Base-by-base conservation (phyloP, 2,113 vertebrate species). In the Embiotoca jacksoni region DNA sequence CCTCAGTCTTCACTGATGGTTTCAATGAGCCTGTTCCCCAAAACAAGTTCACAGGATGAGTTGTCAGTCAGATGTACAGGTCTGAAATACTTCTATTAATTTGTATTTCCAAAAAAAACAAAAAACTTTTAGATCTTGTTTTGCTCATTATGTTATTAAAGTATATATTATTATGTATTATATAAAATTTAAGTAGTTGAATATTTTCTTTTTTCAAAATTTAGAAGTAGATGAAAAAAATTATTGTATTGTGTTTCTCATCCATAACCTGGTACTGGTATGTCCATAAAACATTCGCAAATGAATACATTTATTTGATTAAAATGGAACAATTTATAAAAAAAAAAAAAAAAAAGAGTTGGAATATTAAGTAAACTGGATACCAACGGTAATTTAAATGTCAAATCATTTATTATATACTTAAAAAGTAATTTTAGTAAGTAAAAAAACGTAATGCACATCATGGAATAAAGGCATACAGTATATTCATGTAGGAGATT, bases 1-100 rank as follows among this genome's bases (percentile, higher is more conserved):
- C 97, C 90, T 99, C 98, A 65, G 96, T 96, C 94, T 96, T 99
- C 66, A 95, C 95, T 39, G 95, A 89, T 13, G 96, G 94, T 89
- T 98, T 99, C 75, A 97, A 92, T 6, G 97, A 96, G 72, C 96
- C 98, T 99, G 82, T 62, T 75, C 39, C 13, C 2, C 36, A 32
- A 72, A 56, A 60, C 23, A 87, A 53, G 57, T 58, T 32, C 1
- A 41, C 47, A 35, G 47, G 37, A 39, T 57, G 0, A 57, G 10
- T 13, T 33, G 5, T 0, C 47, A 52, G 4, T 35, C 13, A 15
- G 35, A n/a, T 6, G n/a, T 7, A 23, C 5, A 41, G 30, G 4
- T 50, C 16, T 50, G 49, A 50, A n/a, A n/a, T 6, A 6, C 13
- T 49, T 49, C 14, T 49, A 23, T 23, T 23, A 14, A 49, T 10